These are phyloP conservation scores for Ammospiza caudacuta DNA, from an alignment of 2,113 vertebrate species.

Conservation along the genomic window DNA sequence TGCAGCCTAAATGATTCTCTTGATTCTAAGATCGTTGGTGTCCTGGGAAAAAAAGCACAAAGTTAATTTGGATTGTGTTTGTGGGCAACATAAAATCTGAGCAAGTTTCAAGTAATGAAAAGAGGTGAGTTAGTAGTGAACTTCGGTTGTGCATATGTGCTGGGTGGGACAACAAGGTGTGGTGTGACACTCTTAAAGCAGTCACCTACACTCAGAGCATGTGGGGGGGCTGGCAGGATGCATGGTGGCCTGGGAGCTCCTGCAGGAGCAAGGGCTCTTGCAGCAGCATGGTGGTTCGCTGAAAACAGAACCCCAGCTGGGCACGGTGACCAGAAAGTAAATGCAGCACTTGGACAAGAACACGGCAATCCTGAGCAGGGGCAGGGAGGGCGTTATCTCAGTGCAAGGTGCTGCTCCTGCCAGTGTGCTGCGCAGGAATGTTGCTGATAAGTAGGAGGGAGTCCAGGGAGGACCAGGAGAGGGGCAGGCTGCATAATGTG, in stretches of 20 bases:
- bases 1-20: background rate
- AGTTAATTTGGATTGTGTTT: background rate
- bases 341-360: fast-evolving
- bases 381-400: background rate
- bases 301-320: background rate
- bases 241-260: background rate
- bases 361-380: background rate
- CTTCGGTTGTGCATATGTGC: fast-evolving
- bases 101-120: background rate
- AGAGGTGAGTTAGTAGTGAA: background rate
- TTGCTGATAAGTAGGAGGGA: conserved; percentile 34
- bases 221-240: background rate
- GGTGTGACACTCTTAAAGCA: background rate
- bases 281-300: fast-evolving
- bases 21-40: background rate
- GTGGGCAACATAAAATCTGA: background rate
- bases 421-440: background rate
- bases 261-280: background rate
- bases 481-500: background rate
- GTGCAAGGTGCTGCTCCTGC: background rate
- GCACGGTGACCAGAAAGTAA: background rate
- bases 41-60: background rate
- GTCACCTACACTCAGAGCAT: background rate
- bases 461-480: background rate
- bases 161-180: background rate